Evolutionary conservation across 2,888 invertebrate species (phyloP), one percentile per base, ranked within the genome.

Genomic region (Sympetrum striolatum): DNA sequence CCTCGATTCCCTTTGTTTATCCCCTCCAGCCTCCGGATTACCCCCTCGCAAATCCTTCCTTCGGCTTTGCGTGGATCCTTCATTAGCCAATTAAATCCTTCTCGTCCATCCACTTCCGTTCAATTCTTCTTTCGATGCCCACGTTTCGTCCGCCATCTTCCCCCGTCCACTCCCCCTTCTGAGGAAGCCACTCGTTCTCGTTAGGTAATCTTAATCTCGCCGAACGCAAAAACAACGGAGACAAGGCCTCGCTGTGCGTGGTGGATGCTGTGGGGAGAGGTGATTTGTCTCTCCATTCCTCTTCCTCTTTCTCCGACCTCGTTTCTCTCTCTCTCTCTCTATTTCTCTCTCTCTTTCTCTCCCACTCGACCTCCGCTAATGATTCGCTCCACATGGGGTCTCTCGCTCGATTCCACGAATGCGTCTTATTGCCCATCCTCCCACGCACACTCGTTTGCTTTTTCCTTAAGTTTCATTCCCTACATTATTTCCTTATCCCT

Each of bases 151-250:
- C 53, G 31, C 14, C 35, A 58, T 35, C 58, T 22, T 82, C 82
- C 58, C 25, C n/a, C 81, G 39, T 48, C 81, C 81, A 81, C 48
- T 25, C 44, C 25, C 48, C 4, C 44, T 12, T 12, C 82, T 53
- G 53, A 15, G 31, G 82, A 35, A 82, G 14, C 58, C 58, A 53
- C 82, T 82, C 53, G 48, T 86, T 86, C 86, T 86, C 86, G 86
- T 86, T 86, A 86, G 60, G 60, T 60, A 60, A 86, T 86, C 86
- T 86, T 86, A 86, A 86, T 86, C 86, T 86, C 58, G 86, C 86
- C 60, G n/a, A 86, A 58, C 86, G 86, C 60, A 86, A 86, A 86
- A 86, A 86, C 86, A 86, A 86, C 58, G 86, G 60, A 60, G 48
- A 58, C 35, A n/a, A 82, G 81, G n/a, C 2, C 15, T 15, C 22